Evolutionary conservation across 2,797 vertebrate species (phyloP), one percentile per base, ranked within the genome.

Genomic region (Loriculus beryllinus): DNA sequence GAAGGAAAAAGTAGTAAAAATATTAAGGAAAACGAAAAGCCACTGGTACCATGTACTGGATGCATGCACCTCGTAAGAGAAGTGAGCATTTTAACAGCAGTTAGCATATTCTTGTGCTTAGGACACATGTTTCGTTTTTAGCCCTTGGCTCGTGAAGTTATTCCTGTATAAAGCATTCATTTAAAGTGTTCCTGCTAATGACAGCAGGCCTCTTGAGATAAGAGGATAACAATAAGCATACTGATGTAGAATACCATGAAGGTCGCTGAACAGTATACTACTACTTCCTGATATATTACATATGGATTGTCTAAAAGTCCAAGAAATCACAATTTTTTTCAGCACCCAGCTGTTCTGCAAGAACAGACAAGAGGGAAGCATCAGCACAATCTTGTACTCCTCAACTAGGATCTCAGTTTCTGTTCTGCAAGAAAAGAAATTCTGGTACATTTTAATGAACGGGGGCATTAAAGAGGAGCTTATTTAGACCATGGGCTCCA

Each of bases 21-120:
- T 33, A 54, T 33, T 3, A 43, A 15, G 26, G 20, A 25, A 21
- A 31, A 54, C 29, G 18, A 6, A 33, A 33, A 33, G 31, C 5
- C 43, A 12, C 48, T 51, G 14, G 22, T 12, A 35, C 6, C 59
- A 9, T 0, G 16, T 6, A 31, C 49, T 56, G 68, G 13, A 29
- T n/a, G 68, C 62, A 16, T 1, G 6, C 33, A 37, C 3, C 43
- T 59, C 1, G 0, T 3, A 5, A 35, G 31, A 72, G 25, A 48
- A 52, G 39, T 0, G 21, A 6, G 25, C 2, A 14, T 17, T 71
- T 59, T 42, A 37, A 49, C 12, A 63, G 59, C n/a, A 47, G 42
- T 42, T 43, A 52, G 15, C 4, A 5, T 39, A 48, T 16, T 57
- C 59, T 14, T 29, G 57, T 39, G 75, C 49, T 81, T 14, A 3